Conservation (phyloP, 2,113 vertebrate species). For the Tragelaphus imberbis region DNA sequence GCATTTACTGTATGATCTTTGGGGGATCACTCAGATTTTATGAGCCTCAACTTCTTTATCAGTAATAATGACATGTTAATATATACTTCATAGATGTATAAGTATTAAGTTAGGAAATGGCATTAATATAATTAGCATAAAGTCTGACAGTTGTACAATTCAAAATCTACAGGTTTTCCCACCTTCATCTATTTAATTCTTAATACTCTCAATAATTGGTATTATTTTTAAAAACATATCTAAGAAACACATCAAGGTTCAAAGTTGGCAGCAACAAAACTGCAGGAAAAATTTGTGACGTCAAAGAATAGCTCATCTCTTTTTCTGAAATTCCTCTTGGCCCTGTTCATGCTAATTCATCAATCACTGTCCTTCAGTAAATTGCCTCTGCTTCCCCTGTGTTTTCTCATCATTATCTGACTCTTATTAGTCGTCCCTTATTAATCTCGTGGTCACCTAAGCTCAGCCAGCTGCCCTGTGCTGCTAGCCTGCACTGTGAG, state of each 20-base stretch:
- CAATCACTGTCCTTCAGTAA: rapidly evolving
- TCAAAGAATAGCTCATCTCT: neutral
- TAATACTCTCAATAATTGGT: too few species aligned
- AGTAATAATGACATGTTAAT: neutral
- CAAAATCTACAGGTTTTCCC: too few species aligned
- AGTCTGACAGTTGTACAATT: too few species aligned
- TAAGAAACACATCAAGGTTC: neutral
- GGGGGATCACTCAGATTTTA: neutral
- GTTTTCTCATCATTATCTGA: neutral
- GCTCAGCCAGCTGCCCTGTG: too few species aligned
- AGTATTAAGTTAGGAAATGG: neutral
- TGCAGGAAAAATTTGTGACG: too few species aligned
- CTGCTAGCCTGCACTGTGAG: neutral
- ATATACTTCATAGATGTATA: neutral
- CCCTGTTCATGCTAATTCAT: neutral
- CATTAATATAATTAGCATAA: too few species aligned
- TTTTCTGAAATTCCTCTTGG: neutral
- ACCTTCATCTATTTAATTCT: too few species aligned
- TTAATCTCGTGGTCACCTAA: rapidly evolving
- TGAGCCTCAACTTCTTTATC: too few species aligned
- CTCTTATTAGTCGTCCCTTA: rapidly evolving
- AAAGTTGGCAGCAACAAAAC: neutral
- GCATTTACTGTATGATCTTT: neutral
- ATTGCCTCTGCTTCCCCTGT: neutral
- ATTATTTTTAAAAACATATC: too few species aligned